A percentile compares a stretch with the other conserved stretches of the same genome.
Evolutionary conservation across 1,140 invertebrate genomes (phyloP).

Genomic region (Musca vetustissima): DNA sequence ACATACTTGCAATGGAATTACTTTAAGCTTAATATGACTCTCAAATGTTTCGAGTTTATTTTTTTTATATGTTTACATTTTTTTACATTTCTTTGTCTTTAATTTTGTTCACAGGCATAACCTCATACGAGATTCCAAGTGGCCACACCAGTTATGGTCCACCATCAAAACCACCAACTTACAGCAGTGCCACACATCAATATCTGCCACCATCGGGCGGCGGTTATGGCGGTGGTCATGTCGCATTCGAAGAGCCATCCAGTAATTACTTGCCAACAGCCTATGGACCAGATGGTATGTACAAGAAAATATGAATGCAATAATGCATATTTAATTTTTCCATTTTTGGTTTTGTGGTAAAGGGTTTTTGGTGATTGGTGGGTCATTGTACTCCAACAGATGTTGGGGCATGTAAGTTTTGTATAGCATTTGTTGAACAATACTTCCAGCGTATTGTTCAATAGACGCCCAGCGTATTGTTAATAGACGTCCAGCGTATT

Average conservation of each 20-base stretch:
- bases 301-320: conserved; percentile 15
- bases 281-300: conserved; percentile 54
- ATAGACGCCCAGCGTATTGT: too few species aligned
- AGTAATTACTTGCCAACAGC: conserved; percentile 50
- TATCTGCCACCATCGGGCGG: conserved; percentile 48
- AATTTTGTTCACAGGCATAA: conserved; percentile 41
- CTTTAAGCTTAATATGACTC: too few species aligned
- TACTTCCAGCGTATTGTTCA: too few species aligned
- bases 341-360: background rate
- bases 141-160: conserved; percentile 50
- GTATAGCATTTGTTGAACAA: too few species aligned
- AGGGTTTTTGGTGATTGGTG: too few species aligned
- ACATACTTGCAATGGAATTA: too few species aligned
- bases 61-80: background rate
- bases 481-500: too few species aligned
- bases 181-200: conserved; percentile 51
- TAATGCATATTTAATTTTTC: too few species aligned
- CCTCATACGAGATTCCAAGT: conserved; percentile 50
- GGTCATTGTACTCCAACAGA: too few species aligned
- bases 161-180: conserved; percentile 50
- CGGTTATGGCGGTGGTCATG: conserved; percentile 46
- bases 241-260: conserved; percentile 48
- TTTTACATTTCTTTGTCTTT: conserved; percentile 3
- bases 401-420: too few species aligned
- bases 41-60: background rate